Conservation (phyloP, 2,113 vertebrate genomes). For the human (Homo sapiens) region DNA sequence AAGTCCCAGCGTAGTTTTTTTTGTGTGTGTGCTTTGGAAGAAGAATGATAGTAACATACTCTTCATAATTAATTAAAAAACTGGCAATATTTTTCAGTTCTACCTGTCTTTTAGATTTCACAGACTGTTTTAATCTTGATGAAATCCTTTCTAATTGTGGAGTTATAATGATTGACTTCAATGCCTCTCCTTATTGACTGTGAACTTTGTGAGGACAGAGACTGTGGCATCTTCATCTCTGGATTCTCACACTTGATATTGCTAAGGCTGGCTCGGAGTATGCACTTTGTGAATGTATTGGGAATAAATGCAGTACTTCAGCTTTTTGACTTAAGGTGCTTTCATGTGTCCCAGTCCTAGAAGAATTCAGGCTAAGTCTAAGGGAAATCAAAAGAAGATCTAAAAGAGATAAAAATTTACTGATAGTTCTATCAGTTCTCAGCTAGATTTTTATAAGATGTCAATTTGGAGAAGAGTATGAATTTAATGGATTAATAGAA, state of each 20-base stretch:
- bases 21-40: not conserved
- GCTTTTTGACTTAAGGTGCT: not conserved
- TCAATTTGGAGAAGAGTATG: not conserved
- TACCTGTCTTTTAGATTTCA: not conserved
- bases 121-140: not conserved
- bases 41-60: not conserved
- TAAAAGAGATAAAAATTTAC: not conserved
- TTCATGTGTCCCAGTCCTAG: not conserved
- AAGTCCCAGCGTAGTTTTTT: not conserved
- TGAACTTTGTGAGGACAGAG: not conserved
- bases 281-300: not conserved
- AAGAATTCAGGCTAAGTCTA: not conserved
- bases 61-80: conserved; percentile 5
- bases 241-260: not conserved
- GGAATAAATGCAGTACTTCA: not conserved
- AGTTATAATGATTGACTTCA: not conserved
- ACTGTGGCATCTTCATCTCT: not conserved
- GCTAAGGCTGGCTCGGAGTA: not conserved
- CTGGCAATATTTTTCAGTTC: not conserved
- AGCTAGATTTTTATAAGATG: not conserved
- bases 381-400: not conserved
- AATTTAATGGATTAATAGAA: not conserved
- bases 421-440: not conserved
- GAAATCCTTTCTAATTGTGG: not conserved
- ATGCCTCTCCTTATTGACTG: not conserved